Evolutionary conservation across 2,113 vertebrate genomes (phyloP).

Genomic region (Murina feae): DNA sequence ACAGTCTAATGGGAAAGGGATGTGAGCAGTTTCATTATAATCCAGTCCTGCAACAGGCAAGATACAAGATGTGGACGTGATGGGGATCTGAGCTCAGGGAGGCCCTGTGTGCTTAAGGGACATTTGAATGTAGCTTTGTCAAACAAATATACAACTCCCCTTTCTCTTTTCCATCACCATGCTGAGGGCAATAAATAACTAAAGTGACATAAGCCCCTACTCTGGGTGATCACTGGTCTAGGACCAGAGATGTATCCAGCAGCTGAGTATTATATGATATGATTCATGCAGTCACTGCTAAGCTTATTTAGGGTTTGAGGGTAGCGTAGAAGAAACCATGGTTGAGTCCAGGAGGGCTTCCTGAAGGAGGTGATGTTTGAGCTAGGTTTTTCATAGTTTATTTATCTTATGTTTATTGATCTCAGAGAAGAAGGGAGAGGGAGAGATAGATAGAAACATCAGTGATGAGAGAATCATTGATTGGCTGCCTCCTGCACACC

Average conservation of each 20-base stretch:
- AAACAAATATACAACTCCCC: accelerated
- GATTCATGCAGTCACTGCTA: not conserved
- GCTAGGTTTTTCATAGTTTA: not conserved
- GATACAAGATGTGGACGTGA: accelerated
- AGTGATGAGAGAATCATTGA: no score
- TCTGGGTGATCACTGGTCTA: not conserved
- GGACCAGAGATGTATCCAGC: not conserved
- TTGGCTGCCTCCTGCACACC: no score
- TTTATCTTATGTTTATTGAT: no score
- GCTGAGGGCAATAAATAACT: not conserved
- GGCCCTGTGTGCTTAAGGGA: not conserved
- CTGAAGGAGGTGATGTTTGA: not conserved
- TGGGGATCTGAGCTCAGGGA: not conserved
- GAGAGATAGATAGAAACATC: no score
- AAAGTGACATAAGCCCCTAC: not conserved
- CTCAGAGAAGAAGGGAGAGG: no score
- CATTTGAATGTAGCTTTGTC: not conserved
- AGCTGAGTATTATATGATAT: accelerated
- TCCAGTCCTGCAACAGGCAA: not conserved
- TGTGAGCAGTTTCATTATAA: not conserved
- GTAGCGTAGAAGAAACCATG: not conserved
- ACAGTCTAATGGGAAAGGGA: not conserved
- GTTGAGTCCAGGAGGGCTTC: not conserved
- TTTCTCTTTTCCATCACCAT: not conserved
- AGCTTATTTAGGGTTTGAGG: not conserved